Base-by-base conservation (phyloP, 2,113 vertebrate species). In the Rhinogobius similis region DNA sequence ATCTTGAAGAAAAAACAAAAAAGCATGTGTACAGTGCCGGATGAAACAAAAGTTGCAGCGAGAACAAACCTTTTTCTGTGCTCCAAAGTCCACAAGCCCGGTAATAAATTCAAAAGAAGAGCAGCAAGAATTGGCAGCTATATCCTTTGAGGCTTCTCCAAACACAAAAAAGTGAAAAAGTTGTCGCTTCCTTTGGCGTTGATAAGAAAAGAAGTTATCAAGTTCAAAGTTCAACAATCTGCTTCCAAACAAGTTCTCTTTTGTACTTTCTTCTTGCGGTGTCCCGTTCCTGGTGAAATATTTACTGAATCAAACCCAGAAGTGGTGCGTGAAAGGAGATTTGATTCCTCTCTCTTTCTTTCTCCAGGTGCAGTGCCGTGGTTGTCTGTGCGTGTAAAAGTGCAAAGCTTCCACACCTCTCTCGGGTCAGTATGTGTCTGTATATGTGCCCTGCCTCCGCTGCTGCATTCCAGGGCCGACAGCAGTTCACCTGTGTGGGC, bases 401-500 rank as follows among this genome's bases (percentile, higher is more conserved):
- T 81, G 65, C 53, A 79, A 74, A 68, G 69, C 68, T 36, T 69
- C 78, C 82, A 86, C 88, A 86, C 88, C 88, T 88, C 69, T 50
- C 53, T 7, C 23, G 41, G 20, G 18, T 48, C 46, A 55, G 52
- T 14, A 26, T 82, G 83, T 75, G 75, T 87, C 76, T 80, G 23
- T 5, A 36, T 3, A 36, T 23, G 50, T 58, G 12, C 50, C 65
- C 50, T 3, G 23, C 12, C 23, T 26, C 39, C 1, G 39, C 69
- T 55, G n/a, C 55, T 74, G 64, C 89, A 90, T 90, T 91, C 90
- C 90, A 76, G 62, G n/a, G 43, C 48, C 75, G 65, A 32, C 78
- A 26, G 67, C 29, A 78, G 80, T 79, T 91, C 89, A 92, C 92
- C 92, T 91, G 91, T 90, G 79, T 79, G 83, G 90, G 88, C 92